A percentile compares a stretch with the other conserved stretches of the same genome.
phyloP scores from a whole-genome alignment of 2,113 vertebrate species.

The Caranx melampygus region DNA sequence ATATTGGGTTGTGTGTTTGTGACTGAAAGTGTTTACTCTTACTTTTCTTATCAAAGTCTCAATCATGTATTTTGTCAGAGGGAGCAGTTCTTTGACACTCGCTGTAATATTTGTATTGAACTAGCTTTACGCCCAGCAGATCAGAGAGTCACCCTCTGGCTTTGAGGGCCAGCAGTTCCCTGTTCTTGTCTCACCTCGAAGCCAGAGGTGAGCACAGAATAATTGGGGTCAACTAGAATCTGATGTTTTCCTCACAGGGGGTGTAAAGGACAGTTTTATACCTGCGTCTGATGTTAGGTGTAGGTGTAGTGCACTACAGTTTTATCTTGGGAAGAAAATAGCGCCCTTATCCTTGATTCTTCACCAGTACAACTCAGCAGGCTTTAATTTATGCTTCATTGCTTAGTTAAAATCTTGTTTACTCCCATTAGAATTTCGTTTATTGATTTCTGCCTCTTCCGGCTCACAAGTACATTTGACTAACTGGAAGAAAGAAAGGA shows the following conservation, averaged over 20 bases:
- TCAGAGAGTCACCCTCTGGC: conserved; percentile 23
- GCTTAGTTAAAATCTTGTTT: background rate
- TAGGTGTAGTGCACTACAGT: background rate
- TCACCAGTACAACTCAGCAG: conserved; percentile 4
- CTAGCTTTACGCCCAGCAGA: conserved; percentile 7
- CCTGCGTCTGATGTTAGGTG: background rate
- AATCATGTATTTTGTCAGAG: conserved; percentile 2
- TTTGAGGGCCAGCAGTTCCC: conserved; percentile 2
- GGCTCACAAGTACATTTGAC: background rate
- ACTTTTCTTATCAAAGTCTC: conserved; percentile 7
- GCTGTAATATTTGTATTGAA: conserved; percentile 40
- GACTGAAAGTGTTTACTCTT: background rate
- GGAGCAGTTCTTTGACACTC: conserved; percentile 7
- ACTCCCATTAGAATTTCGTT: background rate
- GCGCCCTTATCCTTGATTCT: background rate
- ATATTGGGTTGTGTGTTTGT: background rate
- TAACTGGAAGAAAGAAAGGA: background rate
- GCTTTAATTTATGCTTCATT: background rate
- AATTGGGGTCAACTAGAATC: conserved; percentile 62
- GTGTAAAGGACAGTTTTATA: conserved; percentile 37
- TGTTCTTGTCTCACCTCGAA: conserved; percentile 41
- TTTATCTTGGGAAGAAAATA: conserved; percentile 13
- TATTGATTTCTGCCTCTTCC: conserved; percentile 3
- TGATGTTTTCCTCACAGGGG: conserved; percentile 28
- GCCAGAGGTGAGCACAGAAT: conserved; percentile 33